Evolutionary conservation across 1,140 invertebrate species (phyloP), one percentile per base, ranked within the genome.

Genomic region (Globodera rostochiensis): DNA sequence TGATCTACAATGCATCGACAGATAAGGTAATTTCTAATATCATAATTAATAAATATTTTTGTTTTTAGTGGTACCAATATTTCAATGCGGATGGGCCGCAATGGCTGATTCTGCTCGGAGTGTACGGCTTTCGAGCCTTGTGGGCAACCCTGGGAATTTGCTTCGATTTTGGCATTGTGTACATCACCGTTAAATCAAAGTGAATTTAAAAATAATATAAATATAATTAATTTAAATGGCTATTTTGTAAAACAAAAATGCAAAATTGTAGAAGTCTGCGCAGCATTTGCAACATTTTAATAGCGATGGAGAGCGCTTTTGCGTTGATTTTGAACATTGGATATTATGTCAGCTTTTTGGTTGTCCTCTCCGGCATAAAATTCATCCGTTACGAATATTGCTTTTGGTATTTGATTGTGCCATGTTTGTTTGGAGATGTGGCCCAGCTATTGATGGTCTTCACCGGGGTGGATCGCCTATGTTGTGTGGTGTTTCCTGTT

Each of bases 41-140:
- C 15, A 8, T 8, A 69, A 13, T 25, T 69, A 8, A 69, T 53
- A 8, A 45, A 25, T n/a, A 13, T 45, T 1, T 9, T 45, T 69
- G 0, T 1, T 53, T 69, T 69, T 15, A 69, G 67, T 69, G 67
- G 67, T 69, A 15, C 4, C 67, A 69, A 69, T 69, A 69, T 69
- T 69, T 69, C 67, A 1, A 3, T 45, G 9, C n/a, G 4, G 8
- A 69, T 45, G 67, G 67, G 5, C 67, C 67, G 7, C 67, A 69
- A 69, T 69, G 67, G 67, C 36, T 21, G 67, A 69, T 69, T 69
- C 67, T 69, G 9, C n/a, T 45, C 11, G 67, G 7, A 4, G 67
- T n/a, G n/a, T 69, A 69, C n/a, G 67, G 67, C 67, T 21, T 45
- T 69, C 67, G 67, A 4, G n/a, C 67, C n/a, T 45, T 69, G n/a